Base-by-base conservation (phyloP, 2,113 vertebrate genomes). In the Gnathonemus echidnorhynchus region DNA sequence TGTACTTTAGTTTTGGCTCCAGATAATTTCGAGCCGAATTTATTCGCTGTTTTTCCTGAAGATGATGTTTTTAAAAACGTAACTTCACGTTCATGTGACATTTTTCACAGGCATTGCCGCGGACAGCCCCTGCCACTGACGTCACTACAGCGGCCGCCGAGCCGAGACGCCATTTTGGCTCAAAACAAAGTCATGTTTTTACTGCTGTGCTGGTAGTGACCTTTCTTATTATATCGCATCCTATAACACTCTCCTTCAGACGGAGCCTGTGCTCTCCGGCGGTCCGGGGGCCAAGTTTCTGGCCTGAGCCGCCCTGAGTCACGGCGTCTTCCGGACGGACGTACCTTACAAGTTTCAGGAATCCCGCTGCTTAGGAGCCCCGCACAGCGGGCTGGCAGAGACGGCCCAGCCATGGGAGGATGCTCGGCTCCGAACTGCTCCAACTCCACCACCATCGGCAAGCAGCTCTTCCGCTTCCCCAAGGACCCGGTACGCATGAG, bases 351-450 rank as follows among this genome's bases (percentile, higher is more conserved):
- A 39, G 48, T 56, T 53, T 77, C 35, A 21, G 31, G 56, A 90
- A 45, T 35, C 62, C n/a, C 62, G 62, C 62, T n/a, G 50, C 83
- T 85, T 21, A n/a, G 45, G 49, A 39, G 27, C 5, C 48, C 83
- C 24, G 83, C 24, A 8, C 53, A 86, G 39, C 74, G n/a, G 58
- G 90, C 70, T 88, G 88, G 80, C 80, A 87, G 90, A 90, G 77
- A 87, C 53, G 46, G 56, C 45, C 83, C 39, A 83, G 89, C 39
- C 9, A 97, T 97, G 96, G 96, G 96, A 24, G 96, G 96, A 89
- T 97, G 96, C 91, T 97, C 96, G 0, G 96, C 96, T 92, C 96
- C 96, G 19, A 95, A 96, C 91, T 97, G 96, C 90, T 95, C 95
- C 3, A 97, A 97, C 88, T 97, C 96, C 4, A 96, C 96, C 88